Conservation (phyloP, 23 tunicate species). For the Styela plicata region DNA sequence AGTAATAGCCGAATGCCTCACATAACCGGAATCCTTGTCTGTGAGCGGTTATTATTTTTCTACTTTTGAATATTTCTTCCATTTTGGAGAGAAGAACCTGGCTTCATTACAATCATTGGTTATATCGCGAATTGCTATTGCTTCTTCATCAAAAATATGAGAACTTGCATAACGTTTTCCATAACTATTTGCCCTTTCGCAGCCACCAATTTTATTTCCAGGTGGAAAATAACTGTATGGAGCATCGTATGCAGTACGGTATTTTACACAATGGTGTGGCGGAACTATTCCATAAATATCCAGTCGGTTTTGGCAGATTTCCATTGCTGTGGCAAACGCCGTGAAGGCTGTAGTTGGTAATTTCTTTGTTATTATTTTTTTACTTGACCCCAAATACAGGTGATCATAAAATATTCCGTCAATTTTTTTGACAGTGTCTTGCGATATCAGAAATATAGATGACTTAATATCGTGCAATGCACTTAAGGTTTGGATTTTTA, state of each 20-base stretch:
- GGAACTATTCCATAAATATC: constrained; percentile 8
- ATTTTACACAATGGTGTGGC: not conserved
- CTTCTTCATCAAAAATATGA: not conserved
- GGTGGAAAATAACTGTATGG: constrained; percentile 17
- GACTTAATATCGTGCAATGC: not conserved
- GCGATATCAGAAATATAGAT: not conserved
- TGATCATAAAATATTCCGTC: not conserved
- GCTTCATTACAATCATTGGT: not conserved
- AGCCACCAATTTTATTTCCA: not conserved
- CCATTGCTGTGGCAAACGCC: not conserved
- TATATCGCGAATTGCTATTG: not conserved
- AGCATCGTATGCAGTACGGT: not conserved
- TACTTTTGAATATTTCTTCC: too few species aligned
- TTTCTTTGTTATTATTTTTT: not conserved
- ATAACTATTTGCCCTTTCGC: not conserved
- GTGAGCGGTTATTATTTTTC: too few species aligned
- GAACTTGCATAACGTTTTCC: not conserved
- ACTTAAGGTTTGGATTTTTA: not conserved
- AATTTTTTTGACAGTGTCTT: not conserved
- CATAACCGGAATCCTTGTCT: too few species aligned
- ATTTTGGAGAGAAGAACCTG: not conserved
- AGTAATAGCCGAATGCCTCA: too few species aligned
- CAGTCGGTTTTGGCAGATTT: not conserved
- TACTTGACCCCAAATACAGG: not conserved
- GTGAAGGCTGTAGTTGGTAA: not conserved